phyloP scores from a whole-genome alignment of 2,888 invertebrate species.

The Polydrusus pterygomalis region DNA sequence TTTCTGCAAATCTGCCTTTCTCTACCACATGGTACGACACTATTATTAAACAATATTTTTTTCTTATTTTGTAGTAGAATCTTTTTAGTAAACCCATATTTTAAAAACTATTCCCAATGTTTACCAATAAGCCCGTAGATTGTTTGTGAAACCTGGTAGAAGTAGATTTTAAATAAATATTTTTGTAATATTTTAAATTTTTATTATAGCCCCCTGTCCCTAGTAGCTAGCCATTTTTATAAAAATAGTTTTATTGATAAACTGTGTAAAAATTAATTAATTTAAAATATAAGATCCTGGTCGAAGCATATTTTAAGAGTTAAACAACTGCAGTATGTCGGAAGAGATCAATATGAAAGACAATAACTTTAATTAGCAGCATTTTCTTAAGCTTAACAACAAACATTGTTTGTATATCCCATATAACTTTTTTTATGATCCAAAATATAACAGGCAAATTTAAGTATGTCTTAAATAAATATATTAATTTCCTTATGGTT shows the following conservation, averaged over 20 bases:
- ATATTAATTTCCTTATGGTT: too few species aligned
- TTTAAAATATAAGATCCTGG: background rate
- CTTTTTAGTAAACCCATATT: constrained; percentile 13
- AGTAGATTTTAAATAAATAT: constrained; percentile 32
- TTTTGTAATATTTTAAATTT: constrained; percentile 24
- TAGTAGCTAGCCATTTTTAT: background rate
- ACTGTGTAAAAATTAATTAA: background rate
- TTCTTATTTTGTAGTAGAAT: constrained; percentile 9
- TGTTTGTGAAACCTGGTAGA: constrained; percentile 28
- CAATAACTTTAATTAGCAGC: background rate
- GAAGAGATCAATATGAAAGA: background rate
- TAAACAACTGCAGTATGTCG: background rate
- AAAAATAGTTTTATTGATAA: too few species aligned
- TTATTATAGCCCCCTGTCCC: constrained; percentile 15
- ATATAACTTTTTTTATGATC: too few species aligned
- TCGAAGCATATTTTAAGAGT: background rate
- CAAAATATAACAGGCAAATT: too few species aligned
- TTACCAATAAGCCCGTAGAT: constrained; percentile 19
- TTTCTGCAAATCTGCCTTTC: constrained; percentile 72
- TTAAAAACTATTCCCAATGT: background rate
- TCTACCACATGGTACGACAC: constrained; percentile 71
- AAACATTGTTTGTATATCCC: too few species aligned
- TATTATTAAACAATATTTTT: constrained; percentile 18
- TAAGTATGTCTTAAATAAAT: too few species aligned
- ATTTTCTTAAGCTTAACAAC: background rate